Conservation (phyloP, 2,113 vertebrate genomes). For the Ameiurus melas region DNA sequence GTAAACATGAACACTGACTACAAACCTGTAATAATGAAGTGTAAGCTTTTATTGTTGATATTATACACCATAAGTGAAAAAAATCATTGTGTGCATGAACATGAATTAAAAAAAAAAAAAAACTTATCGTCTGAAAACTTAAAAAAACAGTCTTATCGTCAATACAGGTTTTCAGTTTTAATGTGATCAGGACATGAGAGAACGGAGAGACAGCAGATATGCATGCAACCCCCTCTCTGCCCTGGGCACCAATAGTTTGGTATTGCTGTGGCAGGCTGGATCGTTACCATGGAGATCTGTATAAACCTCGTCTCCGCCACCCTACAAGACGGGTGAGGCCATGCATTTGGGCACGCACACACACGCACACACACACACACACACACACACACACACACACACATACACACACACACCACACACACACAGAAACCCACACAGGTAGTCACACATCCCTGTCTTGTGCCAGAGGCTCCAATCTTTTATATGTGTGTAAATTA, state of each 20-base stretch:
- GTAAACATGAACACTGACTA: not conserved
- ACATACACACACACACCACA: constrained; percentile 52
- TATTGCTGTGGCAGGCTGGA: constrained; percentile 66
- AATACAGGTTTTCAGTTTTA: constrained; percentile 41
- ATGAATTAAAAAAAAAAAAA: not conserved
- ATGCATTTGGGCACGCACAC: constrained; percentile 62
- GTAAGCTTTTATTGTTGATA: not conserved
- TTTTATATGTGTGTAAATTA: constrained; percentile 53
- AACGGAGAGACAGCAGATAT: constrained; percentile 51
- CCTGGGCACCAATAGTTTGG: constrained; percentile 65
- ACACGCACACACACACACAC: constrained; percentile 45
- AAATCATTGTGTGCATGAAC: not conserved
- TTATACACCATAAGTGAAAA: not conserved
- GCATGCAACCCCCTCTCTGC: constrained; percentile 31
- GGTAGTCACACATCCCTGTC: constrained; percentile 28
- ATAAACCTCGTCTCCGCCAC: constrained; percentile 75
- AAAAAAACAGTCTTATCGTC: not conserved
- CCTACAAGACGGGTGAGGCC: constrained; percentile 74
- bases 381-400: constrained; percentile 43
- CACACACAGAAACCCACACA: constrained; percentile 40
- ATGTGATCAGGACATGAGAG: constrained; percentile 43
- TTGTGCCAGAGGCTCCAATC: constrained; percentile 28
- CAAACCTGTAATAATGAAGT: not conserved
- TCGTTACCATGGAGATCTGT: constrained; percentile 84
- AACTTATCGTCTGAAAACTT: too few species aligned